phyloP scores from a whole-genome alignment of 2,797 vertebrate species.

The Pachyuromys duprasi region DNA sequence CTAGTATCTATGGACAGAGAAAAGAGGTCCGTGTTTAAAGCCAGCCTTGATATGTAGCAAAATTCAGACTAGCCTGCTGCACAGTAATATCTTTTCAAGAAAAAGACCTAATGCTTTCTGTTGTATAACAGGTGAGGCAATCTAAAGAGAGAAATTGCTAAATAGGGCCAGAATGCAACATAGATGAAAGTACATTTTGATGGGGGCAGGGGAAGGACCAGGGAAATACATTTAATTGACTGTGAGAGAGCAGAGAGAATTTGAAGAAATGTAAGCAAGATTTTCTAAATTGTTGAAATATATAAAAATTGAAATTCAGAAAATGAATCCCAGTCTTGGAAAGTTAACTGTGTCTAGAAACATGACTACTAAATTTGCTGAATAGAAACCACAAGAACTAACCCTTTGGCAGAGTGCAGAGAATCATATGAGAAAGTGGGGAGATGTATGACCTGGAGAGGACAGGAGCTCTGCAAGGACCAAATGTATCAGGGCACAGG shows the following conservation, averaged over 20 bases:
- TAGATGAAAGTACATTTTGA: not conserved
- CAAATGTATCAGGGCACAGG: too few species aligned
- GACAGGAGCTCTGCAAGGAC: too few species aligned
- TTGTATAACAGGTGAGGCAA: not conserved
- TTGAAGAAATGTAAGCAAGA: constrained; percentile 35
- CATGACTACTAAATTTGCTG: not conserved
- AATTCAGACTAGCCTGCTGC: not conserved
- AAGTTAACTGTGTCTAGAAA: constrained; percentile 29
- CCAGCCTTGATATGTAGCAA: not conserved
- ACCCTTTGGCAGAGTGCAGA: too few species aligned
- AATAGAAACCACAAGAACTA: not conserved
- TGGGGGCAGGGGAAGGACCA: not conserved
- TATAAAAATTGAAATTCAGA: constrained; percentile 48
- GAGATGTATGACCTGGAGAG: too few species aligned
- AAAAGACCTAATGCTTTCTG: not conserved
- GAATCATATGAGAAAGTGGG: too few species aligned
- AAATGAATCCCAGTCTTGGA: not conserved
- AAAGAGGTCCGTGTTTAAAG: not conserved
- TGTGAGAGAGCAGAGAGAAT: constrained; percentile 34
- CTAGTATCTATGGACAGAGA: not conserved
- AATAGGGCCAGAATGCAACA: not conserved
- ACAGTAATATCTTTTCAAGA: not conserved
- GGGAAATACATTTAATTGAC: not conserved
- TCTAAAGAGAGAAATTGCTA: constrained; percentile 1
- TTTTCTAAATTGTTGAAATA: constrained; percentile 46